These are phyloP conservation scores for Poeciliopsis occidentalis DNA, from an alignment of 2,113 vertebrate genomes.

Conservation along the genomic window DNA sequence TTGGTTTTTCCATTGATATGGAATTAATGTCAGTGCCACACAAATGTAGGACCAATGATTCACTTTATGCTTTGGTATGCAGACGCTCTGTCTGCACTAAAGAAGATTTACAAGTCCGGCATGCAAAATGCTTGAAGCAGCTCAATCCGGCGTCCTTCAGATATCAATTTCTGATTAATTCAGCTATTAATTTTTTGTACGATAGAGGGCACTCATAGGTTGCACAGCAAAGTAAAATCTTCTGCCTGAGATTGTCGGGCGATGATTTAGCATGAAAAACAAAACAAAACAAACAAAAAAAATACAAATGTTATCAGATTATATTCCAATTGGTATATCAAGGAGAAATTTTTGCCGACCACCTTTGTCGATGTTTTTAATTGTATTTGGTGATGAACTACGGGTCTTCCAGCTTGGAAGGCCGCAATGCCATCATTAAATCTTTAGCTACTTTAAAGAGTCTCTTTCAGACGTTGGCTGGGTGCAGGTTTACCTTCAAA, in stretches of 20 bases:
- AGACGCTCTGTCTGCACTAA: not conserved
- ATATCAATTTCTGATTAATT: not conserved
- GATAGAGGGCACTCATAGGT: not conserved
- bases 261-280: not conserved
- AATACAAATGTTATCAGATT: too few species aligned
- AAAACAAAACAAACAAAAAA: not conserved
- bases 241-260: not conserved
- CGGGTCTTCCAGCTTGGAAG: too few species aligned
- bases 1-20: not conserved
- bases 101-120: not conserved
- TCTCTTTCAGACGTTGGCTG: too few species aligned
- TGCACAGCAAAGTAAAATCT: not conserved
- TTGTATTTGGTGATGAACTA: too few species aligned
- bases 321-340: too few species aligned
- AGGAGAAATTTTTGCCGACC: too few species aligned
- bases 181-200: not conserved
- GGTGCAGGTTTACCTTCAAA: too few species aligned
- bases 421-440: too few species aligned
- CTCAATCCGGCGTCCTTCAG: not conserved
- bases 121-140: not conserved
- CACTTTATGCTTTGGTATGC: not conserved
- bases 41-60: too few species aligned
- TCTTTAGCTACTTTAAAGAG: too few species aligned
- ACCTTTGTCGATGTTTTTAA: too few species aligned
- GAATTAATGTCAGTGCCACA: not conserved